Percentiles rank a stretch among this genome's conserved stretches.
These are phyloP conservation scores for Xanthia icteritia DNA, from an alignment of 2,888 invertebrate genomes.

Conservation along the genomic window DNA sequence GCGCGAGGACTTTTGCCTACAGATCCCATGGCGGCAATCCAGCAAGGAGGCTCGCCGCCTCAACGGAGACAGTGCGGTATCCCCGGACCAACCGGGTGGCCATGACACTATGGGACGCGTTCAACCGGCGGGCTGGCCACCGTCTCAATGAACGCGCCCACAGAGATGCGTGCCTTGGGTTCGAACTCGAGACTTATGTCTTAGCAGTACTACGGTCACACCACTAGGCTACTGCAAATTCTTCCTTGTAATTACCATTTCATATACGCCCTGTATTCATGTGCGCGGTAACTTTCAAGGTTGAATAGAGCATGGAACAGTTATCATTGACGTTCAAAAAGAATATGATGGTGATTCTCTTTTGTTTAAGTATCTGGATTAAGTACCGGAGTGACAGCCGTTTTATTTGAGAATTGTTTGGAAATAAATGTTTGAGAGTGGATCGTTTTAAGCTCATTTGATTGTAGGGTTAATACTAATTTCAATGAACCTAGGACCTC, in stretches of 20 bases:
- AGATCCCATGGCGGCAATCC: too few relatives aligned
- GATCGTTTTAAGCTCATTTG: constrained; percentile 13
- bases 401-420: constrained; percentile 24
- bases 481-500: neutral
- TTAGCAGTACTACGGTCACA: too few relatives aligned
- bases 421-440: neutral
- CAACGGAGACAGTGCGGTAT: too few relatives aligned
- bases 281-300: constrained; percentile 2
- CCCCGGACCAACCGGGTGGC: too few relatives aligned
- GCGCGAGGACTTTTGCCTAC: too few relatives aligned
- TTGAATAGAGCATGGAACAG: neutral
- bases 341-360: constrained; percentile 4
- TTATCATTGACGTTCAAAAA: constrained; percentile 18
- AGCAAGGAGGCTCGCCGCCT: too few relatives aligned
- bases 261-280: neutral
- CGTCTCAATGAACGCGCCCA: too few relatives aligned
- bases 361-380: constrained; percentile 28
- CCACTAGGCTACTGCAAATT: too few relatives aligned
- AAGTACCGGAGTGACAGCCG: neutral
- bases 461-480: neutral
- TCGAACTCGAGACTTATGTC: too few relatives aligned
- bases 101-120: too few relatives aligned
- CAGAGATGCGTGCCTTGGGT: too few relatives aligned
- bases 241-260: neutral
- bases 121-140: too few relatives aligned